Evolutionary conservation across 2,113 vertebrate genomes (phyloP).

Genomic region (Boleophthalmus pectinirostris): DNA sequence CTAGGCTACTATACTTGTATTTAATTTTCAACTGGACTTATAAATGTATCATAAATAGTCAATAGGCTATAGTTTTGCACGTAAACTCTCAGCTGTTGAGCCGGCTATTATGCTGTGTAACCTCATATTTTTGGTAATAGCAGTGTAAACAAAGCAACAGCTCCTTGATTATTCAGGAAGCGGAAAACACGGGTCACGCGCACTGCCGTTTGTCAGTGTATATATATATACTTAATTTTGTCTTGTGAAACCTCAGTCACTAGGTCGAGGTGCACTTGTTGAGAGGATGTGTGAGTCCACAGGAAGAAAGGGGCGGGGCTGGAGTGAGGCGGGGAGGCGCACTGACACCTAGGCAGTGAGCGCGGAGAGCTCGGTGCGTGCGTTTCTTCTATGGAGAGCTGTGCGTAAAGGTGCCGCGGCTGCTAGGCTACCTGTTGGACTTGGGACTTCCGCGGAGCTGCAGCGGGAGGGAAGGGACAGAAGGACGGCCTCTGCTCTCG

Average conservation of each 20-base stretch:
- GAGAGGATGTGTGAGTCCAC: background rate
- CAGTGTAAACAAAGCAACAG: background rate
- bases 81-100: background rate
- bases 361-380: slow-evolving; percentile 1
- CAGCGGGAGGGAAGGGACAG: background rate
- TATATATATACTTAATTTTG: too few species aligned
- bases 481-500: slow-evolving; percentile 25
- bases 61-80: too few species aligned
- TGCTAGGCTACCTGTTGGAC: slow-evolving; percentile 60
- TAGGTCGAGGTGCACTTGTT: background rate
- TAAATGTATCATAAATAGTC: too few species aligned
- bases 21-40: too few species aligned
- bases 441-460: slow-evolving; percentile 1
- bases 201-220: too few species aligned
- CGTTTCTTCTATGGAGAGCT: slow-evolving; percentile 32
- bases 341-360: slow-evolving; percentile 43
- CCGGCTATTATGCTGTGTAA: background rate
- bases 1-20: too few species aligned
- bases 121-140: background rate
- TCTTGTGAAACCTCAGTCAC: background rate
- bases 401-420: slow-evolving; percentile 27
- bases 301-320: slow-evolving; percentile 14
- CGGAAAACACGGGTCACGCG: background rate
- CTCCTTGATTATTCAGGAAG: background rate
- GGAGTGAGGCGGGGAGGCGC: slow-evolving; percentile 19